Percentiles rank a stretch among this genome's conserved stretches.
These are phyloP conservation scores for Cryptotermes secundus DNA, from an alignment of 1,140 invertebrate species.

Conservation along the genomic window DNA sequence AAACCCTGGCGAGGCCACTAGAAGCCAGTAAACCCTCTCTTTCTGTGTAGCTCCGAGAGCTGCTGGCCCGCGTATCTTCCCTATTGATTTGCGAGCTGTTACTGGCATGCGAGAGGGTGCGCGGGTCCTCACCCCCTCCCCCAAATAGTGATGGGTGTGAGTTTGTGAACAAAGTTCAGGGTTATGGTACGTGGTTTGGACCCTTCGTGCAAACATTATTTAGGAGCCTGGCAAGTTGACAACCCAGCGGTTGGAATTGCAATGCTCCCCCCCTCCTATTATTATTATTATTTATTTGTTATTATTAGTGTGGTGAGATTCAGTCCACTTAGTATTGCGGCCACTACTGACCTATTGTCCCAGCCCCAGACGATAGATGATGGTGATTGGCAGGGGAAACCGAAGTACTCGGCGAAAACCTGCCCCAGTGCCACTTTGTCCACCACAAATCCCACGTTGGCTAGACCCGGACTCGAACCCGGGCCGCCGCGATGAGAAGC, in stretches of 20 bases:
- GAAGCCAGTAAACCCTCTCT: not conserved
- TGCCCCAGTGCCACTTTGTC: too few species aligned
- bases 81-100: constrained; percentile 16
- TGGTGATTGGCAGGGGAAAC: too few species aligned
- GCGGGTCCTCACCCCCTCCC: not conserved
- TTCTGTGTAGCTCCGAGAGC: not conserved
- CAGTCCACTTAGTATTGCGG: too few species aligned
- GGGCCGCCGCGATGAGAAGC: too few species aligned
- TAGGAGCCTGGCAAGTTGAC: not conserved
- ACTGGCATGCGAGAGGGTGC: not conserved
- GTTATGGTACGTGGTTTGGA: not conserved
- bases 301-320: too few species aligned
- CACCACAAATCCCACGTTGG: too few species aligned
- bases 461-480: too few species aligned
- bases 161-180: constrained; percentile 13
- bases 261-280: too few species aligned
- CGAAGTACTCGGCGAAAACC: too few species aligned
- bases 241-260: not conserved
- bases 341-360: too few species aligned
- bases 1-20: not conserved
- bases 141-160: not conserved
- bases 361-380: too few species aligned
- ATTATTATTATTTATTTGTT: too few species aligned
- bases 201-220: not conserved
- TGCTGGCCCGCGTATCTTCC: not conserved